Evolutionary conservation across 2,113 vertebrate species (phyloP).

Genomic region (Mugil cephalus): DNA sequence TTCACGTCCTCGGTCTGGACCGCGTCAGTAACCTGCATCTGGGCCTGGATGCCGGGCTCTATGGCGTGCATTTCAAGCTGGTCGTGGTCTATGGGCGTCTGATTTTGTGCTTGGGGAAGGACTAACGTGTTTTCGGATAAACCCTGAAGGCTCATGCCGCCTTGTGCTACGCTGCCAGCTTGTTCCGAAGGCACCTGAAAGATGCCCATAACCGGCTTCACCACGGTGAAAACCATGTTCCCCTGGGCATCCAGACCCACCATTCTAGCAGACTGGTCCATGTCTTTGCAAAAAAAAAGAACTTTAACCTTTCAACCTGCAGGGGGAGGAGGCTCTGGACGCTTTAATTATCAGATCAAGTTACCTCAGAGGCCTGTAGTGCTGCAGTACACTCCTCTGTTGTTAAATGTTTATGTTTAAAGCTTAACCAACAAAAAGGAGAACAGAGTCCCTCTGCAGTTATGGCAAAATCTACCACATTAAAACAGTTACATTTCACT

Average conservation of each 20-base stretch:
- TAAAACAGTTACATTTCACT: neutral
- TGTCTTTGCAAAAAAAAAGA: constrained; percentile 36
- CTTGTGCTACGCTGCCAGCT: constrained; percentile 38
- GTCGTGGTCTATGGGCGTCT: constrained; percentile 57
- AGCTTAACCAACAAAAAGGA: constrained; percentile 11
- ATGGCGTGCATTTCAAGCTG: constrained; percentile 72
- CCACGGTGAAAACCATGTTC: constrained; percentile 78
- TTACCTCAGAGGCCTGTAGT: constrained; percentile 9
- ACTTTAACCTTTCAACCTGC: neutral
- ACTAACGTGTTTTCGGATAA: constrained; percentile 68
- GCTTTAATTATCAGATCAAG: constrained; percentile 30
- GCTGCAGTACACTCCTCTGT: neutral
- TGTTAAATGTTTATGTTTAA: constrained; percentile 12
- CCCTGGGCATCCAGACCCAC: constrained; percentile 76
- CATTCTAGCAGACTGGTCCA: constrained; percentile 71
- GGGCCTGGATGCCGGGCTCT: constrained; percentile 63
- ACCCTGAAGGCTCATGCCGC: constrained; percentile 54
- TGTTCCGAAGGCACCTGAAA: constrained; percentile 77
- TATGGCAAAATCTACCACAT: neutral
- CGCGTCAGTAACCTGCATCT: constrained; percentile 63
- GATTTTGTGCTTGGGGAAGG: constrained; percentile 61
- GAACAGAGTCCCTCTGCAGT: neutral
- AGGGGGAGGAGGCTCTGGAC: neutral
- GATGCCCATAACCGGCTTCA: constrained; percentile 79
- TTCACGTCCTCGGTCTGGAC: constrained; percentile 37